Evolutionary conservation across 2,888 invertebrate genomes (phyloP).

Genomic region (Dugesia japonica): DNA sequence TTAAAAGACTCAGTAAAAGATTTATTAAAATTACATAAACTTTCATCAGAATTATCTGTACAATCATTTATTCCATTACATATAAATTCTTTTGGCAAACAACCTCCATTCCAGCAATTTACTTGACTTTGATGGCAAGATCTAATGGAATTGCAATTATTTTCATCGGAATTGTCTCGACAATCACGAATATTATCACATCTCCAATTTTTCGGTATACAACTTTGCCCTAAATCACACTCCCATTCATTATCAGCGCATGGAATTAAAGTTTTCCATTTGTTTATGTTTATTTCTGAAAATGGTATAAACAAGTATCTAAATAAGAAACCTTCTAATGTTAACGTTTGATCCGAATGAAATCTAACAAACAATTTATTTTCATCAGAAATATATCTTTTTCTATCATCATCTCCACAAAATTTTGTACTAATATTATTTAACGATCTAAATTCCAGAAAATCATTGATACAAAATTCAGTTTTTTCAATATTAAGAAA

Average conservation of each 20-base stretch:
- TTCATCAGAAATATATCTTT: neutral
- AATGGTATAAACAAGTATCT: neutral
- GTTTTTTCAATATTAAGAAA: neutral
- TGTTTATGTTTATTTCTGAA: neutral
- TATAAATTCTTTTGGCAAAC: neutral
- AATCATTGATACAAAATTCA: neutral
- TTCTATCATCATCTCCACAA: conserved; percentile 23
- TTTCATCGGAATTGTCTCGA: conserved; percentile 20
- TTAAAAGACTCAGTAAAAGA: neutral
- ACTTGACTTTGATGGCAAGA: neutral
- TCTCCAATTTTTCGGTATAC: conserved; percentile 14
- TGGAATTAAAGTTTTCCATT: neutral
- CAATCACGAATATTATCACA: conserved; percentile 25
- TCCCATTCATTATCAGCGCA: neutral
- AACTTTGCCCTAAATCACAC: neutral
- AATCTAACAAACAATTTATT: neutral
- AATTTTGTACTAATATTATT: neutral
- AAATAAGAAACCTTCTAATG: neutral
- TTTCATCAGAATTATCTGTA: neutral
- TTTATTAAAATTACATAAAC: neutral
- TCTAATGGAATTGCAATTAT: neutral
- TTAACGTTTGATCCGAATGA: neutral
- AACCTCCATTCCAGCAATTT: neutral
- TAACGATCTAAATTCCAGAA: neutral
- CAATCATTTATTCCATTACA: neutral